Percentiles rank a stretch among this genome's conserved stretches.
These are phyloP conservation scores for Caradrina kadenii DNA, from an alignment of 2,888 invertebrate species.

Conservation along the genomic window DNA sequence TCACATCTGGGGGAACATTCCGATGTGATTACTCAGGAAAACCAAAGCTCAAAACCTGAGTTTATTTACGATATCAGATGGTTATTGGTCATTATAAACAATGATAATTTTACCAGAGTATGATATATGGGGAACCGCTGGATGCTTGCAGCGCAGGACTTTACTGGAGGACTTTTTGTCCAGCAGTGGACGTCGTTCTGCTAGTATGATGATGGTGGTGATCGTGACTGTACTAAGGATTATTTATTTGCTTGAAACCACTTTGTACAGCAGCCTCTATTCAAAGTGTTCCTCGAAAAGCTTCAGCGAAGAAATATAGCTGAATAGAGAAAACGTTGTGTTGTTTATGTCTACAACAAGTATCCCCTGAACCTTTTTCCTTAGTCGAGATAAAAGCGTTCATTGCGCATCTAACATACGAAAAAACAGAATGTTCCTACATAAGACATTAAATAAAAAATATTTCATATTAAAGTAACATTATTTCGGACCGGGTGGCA, in stretches of 20 bases:
- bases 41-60: constrained; percentile 19
- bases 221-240: background rate
- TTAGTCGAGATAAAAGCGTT: constrained; percentile 14
- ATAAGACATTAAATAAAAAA: constrained; percentile 5
- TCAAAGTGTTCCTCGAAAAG: constrained; percentile 38
- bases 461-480: constrained; percentile 20
- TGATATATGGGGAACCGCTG: background rate
- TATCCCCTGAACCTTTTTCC: constrained; percentile 18
- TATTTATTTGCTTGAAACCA: constrained; percentile 16
- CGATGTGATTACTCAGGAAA: constrained; percentile 25
- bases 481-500: constrained; percentile 3
- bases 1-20: constrained; percentile 17
- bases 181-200: too few species aligned
- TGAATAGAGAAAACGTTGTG: constrained; percentile 37
- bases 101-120: constrained; percentile 32
- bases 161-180: too few species aligned
- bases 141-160: too few species aligned
- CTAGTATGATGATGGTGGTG: too few species aligned
- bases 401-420: constrained; percentile 13
- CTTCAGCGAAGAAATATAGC: constrained; percentile 37
- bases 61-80: constrained; percentile 36
- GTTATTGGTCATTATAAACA: constrained; percentile 41
- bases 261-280: constrained; percentile 12
- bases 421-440: constrained; percentile 8
- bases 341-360: constrained; percentile 38